phyloP scores from a whole-genome alignment of 2,888 invertebrate species.

The Strigamia transsilvanica region DNA sequence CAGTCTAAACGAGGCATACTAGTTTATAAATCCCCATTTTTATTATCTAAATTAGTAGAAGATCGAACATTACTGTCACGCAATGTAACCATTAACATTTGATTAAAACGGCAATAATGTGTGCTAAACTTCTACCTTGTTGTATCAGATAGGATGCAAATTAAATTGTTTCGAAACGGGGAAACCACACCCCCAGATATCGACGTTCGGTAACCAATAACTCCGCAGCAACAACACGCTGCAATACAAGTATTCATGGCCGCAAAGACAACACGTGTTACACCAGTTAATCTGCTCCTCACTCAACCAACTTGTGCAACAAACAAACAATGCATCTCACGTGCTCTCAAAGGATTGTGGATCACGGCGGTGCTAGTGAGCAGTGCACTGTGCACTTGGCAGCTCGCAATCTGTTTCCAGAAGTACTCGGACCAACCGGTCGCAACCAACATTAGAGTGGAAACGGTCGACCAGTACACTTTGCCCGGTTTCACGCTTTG shows the following conservation, averaged over 20 bases:
- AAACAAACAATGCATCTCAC: neutral
- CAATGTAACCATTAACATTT: too few relatives aligned
- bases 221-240: accelerated
- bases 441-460: neutral
- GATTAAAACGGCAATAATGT: too few relatives aligned
- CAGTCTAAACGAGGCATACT: too few relatives aligned
- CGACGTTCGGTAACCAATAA: too few relatives aligned
- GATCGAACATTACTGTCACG: too few relatives aligned
- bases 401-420: neutral
- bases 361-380: neutral
- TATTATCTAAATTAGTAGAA: too few relatives aligned
- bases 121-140: too few relatives aligned
- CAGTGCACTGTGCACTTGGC: neutral
- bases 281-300: neutral
- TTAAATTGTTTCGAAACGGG: too few relatives aligned
- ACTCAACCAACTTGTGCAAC: neutral
- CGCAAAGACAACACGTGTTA: neutral
- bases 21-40: too few relatives aligned
- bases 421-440: neutral
- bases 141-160: too few relatives aligned
- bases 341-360: neutral
- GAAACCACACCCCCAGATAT: too few relatives aligned
- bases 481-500: neutral
- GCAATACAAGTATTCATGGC: neutral
- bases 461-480: neutral